A percentile compares a stretch with the other conserved stretches of the same genome.
Conservation (phyloP, 2,888 invertebrate genomes). For the Xestoiulus laeticollis region DNA sequence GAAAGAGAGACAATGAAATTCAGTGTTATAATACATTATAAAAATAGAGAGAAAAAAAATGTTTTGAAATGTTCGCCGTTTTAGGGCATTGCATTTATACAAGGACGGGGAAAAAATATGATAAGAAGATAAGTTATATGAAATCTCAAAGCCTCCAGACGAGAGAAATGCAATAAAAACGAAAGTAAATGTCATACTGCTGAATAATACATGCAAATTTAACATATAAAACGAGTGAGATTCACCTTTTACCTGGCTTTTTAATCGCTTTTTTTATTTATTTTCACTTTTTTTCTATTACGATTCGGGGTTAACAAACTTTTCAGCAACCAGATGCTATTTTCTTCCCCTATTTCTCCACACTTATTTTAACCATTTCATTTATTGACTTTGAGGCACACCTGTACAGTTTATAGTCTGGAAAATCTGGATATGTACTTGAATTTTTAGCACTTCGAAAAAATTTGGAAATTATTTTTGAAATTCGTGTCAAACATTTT, state of each 20-base stretch:
- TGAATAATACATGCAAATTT: conserved; percentile 36
- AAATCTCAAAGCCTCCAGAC: not conserved
- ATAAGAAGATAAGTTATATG: conserved; percentile 16
- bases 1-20: conserved; percentile 30
- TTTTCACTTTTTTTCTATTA: not conserved
- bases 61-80: conserved; percentile 2
- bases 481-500: no score
- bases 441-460: no score
- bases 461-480: no score
- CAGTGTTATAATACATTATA: not conserved
- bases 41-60: conserved; percentile 18
- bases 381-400: conserved; percentile 35
- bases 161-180: not conserved
- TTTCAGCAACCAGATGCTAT: not conserved
- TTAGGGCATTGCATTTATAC: not conserved
- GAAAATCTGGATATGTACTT: no score
- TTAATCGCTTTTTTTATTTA: not conserved
- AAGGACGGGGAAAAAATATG: not conserved
- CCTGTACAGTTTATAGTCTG: not conserved
- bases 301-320: conserved; percentile 29
- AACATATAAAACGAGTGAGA: conserved; percentile 9
- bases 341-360: not conserved
- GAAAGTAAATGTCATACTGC: conserved; percentile 32
- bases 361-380: not conserved
- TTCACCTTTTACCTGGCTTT: conserved; percentile 24